These are phyloP conservation scores for Protonibea diacanthus DNA, from an alignment of 2,797 vertebrate species.

Conservation along the genomic window DNA sequence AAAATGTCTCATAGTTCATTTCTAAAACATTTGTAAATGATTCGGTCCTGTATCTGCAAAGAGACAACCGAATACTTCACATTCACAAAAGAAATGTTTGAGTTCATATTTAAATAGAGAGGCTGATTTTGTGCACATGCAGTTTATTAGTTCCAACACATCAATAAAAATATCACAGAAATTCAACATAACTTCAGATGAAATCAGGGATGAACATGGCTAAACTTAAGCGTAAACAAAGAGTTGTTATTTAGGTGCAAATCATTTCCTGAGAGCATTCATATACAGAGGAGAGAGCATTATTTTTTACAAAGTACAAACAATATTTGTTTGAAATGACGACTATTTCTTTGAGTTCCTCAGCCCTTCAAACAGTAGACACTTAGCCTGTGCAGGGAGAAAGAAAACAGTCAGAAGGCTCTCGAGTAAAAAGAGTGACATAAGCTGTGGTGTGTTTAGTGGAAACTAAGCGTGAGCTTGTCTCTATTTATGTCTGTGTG, in stretches of 20 bases:
- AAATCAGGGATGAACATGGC: slow-evolving; percentile 13
- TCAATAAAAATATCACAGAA: slow-evolving; percentile 16
- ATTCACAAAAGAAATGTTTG: not conserved
- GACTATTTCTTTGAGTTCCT: slow-evolving; percentile 69
- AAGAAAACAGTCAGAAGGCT: slow-evolving; percentile 34
- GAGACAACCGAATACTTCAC: not conserved
- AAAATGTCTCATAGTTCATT: too few relatives aligned
- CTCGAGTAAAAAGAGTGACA: slow-evolving; percentile 1
- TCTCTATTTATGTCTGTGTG: slow-evolving; percentile 49
- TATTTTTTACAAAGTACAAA: not conserved
- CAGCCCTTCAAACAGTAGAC: slow-evolving; percentile 79
- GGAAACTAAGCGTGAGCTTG: not conserved
- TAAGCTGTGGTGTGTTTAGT: slow-evolving; percentile 11
- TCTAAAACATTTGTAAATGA: too few relatives aligned
- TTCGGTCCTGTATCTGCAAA: not conserved
- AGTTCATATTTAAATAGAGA: not conserved
- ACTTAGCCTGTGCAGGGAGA: slow-evolving; percentile 85
- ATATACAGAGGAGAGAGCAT: slow-evolving; percentile 2
- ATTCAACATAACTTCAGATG: not conserved
- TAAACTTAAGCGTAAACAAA: slow-evolving; percentile 24
- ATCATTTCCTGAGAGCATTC: slow-evolving; percentile 45
- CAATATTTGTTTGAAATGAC: not conserved
- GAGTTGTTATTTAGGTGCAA: not conserved
- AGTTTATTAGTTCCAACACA: slow-evolving; percentile 42
- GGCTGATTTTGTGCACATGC: slow-evolving; percentile 14